phyloP scores from a whole-genome alignment of 2,797 vertebrate genomes.

The Channa striata region DNA sequence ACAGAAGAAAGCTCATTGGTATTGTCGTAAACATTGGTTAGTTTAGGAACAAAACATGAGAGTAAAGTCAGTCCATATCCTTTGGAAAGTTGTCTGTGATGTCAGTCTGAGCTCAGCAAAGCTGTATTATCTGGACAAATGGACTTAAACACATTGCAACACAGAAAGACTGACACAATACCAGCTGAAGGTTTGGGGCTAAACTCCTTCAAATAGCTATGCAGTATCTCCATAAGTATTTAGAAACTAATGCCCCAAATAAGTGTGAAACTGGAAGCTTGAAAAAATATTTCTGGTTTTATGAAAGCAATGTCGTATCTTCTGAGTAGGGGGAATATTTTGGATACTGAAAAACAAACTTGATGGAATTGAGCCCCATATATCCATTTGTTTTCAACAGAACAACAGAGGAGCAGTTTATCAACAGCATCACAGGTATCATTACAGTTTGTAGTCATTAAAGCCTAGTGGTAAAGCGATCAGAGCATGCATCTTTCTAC shows the following conservation, averaged over 20 bases:
- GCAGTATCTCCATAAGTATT: slow-evolving; percentile 64
- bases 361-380: slow-evolving; percentile 80
- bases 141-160: slow-evolving; percentile 69
- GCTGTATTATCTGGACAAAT: slow-evolving; percentile 63
- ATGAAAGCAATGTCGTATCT: slow-evolving; percentile 78
- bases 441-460: slow-evolving; percentile 92
- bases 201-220: slow-evolving; percentile 77
- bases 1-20: slow-evolving; percentile 91
- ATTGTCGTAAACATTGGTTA: slow-evolving; percentile 90
- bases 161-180: slow-evolving; percentile 70
- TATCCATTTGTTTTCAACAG: slow-evolving; percentile 76
- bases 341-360: slow-evolving; percentile 74
- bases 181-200: slow-evolving; percentile 70
- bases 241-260: slow-evolving; percentile 63
- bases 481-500: slow-evolving; percentile 91
- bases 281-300: slow-evolving; percentile 63
- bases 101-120: slow-evolving; percentile 70
- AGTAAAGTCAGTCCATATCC: slow-evolving; percentile 77
- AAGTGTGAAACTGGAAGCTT: slow-evolving; percentile 66
- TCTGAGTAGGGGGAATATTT: slow-evolving; percentile 74
- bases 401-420: slow-evolving; percentile 80
- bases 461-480: slow-evolving; percentile 90
- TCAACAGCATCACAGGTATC: slow-evolving; percentile 84
- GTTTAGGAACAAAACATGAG: slow-evolving; percentile 83
- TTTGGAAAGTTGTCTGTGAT: slow-evolving; percentile 84